Evolutionary conservation across 2,113 vertebrate species (phyloP), one percentile per base, ranked within the genome.

Genomic region (Chaenogobius annularis): DNA sequence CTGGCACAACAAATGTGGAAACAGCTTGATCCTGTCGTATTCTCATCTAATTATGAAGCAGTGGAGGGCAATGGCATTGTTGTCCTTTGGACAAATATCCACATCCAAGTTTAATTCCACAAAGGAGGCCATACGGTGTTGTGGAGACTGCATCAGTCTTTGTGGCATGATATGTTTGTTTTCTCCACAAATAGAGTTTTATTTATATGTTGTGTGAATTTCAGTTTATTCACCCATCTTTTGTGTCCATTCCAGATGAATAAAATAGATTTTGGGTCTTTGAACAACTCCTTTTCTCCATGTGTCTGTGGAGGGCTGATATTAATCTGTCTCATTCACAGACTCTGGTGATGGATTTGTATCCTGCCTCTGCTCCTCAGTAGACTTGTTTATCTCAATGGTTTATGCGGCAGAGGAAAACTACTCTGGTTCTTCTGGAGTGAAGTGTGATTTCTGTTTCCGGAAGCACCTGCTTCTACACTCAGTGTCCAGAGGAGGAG

Each of bases 391-490:
- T 85, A 86, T 87, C 82, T 70, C 82, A 56, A 59, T 79, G 72
- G 74, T 84, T 86, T 83, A 84, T 84, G 80, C 87, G 77, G 87
- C 82, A 58, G 66, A 74, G 40, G 79, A 65, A 84, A 85, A 77
- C 82, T 71, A 62, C 54, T 61, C 72, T 9, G 46, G 74, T 50
- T 79, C 79, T 73, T 77, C 58, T 66, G 7, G 71, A 75, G 77
- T 81, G 77, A 69, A 78, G 85, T 65, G 78, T 80, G 79, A 68
- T 80, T 87, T 85, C 76, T 87, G 76, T 74, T 80, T 90, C 87
- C 87, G 55, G 68, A 77, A 83, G 82, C 73, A 89, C 87, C 88
- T 87, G 79, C 90, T 89, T 90, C 81, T 81, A 85, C 71, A 83
- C 79, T 77, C 19, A 69, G 69, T 70, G 17, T 78, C 80, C 69